Evolutionary conservation across 2,797 vertebrate species (phyloP).

Genomic region (Bufotes viridis): DNA sequence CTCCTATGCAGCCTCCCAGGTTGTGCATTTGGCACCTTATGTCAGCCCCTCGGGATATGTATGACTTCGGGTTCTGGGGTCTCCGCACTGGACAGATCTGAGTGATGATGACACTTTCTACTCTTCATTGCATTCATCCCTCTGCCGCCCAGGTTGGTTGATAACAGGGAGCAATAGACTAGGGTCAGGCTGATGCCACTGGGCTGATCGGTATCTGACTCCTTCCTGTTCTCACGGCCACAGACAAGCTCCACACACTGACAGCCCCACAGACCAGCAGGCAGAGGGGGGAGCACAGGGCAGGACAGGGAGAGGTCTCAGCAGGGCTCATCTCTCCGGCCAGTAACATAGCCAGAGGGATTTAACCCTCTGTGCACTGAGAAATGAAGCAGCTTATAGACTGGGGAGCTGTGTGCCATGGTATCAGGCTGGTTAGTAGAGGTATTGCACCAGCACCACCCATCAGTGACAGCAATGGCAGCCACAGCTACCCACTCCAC

Average conservation of each 20-base stretch:
- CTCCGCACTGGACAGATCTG: too few species aligned
- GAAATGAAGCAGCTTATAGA: not conserved
- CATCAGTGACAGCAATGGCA: not conserved
- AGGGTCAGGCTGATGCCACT: not conserved
- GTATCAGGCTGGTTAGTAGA: not conserved
- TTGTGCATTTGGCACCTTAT: too few species aligned
- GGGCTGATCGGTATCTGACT: not conserved
- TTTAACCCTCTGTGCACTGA: slow-evolving; percentile 17
- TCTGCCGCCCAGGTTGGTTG: not conserved
- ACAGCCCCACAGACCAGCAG: slow-evolving; percentile 24
- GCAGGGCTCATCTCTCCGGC: slow-evolving; percentile 22
- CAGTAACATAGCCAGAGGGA: not conserved
- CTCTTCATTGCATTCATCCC: not conserved
- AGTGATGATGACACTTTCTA: not conserved
- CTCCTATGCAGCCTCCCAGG: too few species aligned
- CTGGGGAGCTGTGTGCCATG: not conserved
- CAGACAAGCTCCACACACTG: not conserved
- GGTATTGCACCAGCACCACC: not conserved
- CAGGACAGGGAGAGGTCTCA: slow-evolving; percentile 15
- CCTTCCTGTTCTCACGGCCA: not conserved
- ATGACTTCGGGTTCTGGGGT: too few species aligned
- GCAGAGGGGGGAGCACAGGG: slow-evolving; percentile 2
- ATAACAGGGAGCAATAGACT: not conserved
- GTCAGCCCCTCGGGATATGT: too few species aligned
- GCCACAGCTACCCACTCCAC: too few species aligned